These are phyloP conservation scores for Astreopora myriophthalma DNA, from an alignment of 64 coral and sea anemone genomes.

Conservation along the genomic window DNA sequence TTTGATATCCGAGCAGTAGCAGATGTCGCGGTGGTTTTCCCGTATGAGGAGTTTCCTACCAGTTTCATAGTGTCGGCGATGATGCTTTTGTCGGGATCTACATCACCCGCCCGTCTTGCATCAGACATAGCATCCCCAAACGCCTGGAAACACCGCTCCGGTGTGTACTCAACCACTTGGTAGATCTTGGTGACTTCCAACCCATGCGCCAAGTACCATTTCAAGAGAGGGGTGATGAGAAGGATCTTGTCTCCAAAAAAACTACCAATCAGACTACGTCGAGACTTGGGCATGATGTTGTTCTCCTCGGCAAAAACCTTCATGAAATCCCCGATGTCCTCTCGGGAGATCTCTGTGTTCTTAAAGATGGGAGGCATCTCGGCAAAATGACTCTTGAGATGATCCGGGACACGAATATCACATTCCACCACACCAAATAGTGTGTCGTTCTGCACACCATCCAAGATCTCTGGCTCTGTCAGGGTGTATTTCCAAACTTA, in stretches of 20 bases:
- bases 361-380: constrained; percentile 73
- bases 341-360: constrained; percentile 35
- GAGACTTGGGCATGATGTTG: constrained; percentile 7
- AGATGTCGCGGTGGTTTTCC: constrained; percentile 44
- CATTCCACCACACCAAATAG: constrained; percentile 36
- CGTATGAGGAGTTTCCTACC: constrained; percentile 48
- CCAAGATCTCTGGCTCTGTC: neutral
- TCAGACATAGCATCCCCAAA: constrained; percentile 44
- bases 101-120: constrained; percentile 12
- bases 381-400: neutral
- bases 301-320: constrained; percentile 43
- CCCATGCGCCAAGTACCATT: constrained; percentile 13
- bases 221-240: constrained; percentile 13
- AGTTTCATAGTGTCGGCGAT: constrained; percentile 67
- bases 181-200: constrained; percentile 1
- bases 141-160: neutral
- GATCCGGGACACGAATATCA: constrained; percentile 6
- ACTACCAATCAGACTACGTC: constrained; percentile 54
- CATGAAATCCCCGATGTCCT: constrained; percentile 53
- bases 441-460: neutral
- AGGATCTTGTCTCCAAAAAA: constrained; percentile 59
- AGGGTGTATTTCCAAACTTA: neutral
- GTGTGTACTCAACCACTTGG: neutral
- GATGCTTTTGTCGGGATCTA: neutral
- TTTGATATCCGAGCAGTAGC: constrained; percentile 15